Base-by-base conservation (phyloP, 2,888 invertebrate genomes). In the Scotopteryx bipunctaria region DNA sequence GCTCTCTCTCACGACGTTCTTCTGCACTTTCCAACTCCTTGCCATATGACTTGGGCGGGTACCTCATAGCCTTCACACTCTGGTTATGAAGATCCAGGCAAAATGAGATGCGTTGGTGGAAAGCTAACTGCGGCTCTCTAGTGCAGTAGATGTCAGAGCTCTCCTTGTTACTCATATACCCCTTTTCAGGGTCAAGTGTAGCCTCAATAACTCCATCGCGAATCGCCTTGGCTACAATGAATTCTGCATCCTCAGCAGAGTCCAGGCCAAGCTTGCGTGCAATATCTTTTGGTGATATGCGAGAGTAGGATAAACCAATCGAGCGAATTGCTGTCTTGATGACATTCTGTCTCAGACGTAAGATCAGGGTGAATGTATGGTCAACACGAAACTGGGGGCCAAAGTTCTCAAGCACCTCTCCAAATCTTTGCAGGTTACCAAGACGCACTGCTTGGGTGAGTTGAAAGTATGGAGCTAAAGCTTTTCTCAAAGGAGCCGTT, bases 141-240 rank as follows among this genome's bases (percentile, higher is more conserved):
- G 99, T 99, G 71, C 97, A 97, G 81, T 99, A 99, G 63, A 99
- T 94, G 79, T 99, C 99, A 1, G 96, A 96, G 59, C 98, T 97
- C 81, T 99, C 99, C 81, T 98, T 98, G 78, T 98, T 99, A 63
- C 98, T 95, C 95, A 99, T 98, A 76, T 96, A 99, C 6, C 97
- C 98, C 71, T 96, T 95, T 80, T 97, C 97, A 14, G 98, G 98
- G 84, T 99, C 98, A 59, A 99, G 92, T 0, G 95, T 97, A 0
- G 99, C 99, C 84, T 99, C 99, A 77, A 99, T 99, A 1, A 99
- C 99, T 45, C 99, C 98, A 91, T 99, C 99, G 37, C 98, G 92
- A 59, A 99, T 99, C 1, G 97, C 97, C 91, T 99, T 99, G 0
- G 99, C 98, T 0, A 99, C 99, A 79, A 99, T 99, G 76, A 98